A percentile compares a stretch with the other conserved stretches of the same genome.
Conservation (phyloP, 2,888 invertebrate species). For the Gonocerus acuteangulatus region DNA sequence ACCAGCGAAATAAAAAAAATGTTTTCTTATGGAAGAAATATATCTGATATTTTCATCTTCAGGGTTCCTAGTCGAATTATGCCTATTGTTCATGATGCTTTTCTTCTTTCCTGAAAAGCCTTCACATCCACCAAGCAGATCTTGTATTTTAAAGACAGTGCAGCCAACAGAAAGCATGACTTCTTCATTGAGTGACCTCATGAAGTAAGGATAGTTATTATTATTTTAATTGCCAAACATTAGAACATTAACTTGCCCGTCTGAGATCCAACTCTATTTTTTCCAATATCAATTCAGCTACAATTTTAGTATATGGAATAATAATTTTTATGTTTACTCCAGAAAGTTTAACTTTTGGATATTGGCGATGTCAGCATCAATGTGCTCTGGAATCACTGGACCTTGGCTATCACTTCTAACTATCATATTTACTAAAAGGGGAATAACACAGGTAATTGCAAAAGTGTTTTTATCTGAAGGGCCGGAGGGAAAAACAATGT, state of each 20-base stretch:
- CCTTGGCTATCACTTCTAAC: slow-evolving; percentile 42
- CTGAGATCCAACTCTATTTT: too few relatives aligned
- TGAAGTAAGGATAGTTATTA: slow-evolving; percentile 6
- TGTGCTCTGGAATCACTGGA: slow-evolving; percentile 41
- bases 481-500: too few relatives aligned
- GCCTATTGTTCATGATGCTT: slow-evolving; percentile 38
- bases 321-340: too few relatives aligned
- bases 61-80: slow-evolving; percentile 39
- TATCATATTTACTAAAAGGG: slow-evolving; percentile 38
- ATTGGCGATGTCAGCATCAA: slow-evolving; percentile 39
- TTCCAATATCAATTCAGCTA: too few relatives aligned
- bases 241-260: too few relatives aligned
- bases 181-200: background rate
- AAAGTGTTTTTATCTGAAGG: too few relatives aligned
- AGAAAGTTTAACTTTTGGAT: slow-evolving; percentile 40
- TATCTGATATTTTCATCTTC: slow-evolving; percentile 12
- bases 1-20: background rate
- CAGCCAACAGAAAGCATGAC: slow-evolving; percentile 2
- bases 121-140: slow-evolving; percentile 30
- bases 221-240: too few relatives aligned
- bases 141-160: slow-evolving; percentile 17
- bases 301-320: too few relatives aligned
- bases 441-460: slow-evolving; percentile 38
- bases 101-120: slow-evolving; percentile 39
- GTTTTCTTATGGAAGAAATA: too few relatives aligned